These are phyloP conservation scores for Phalanger gymnotis DNA, from an alignment of 2,797 vertebrate genomes.

Conservation along the genomic window DNA sequence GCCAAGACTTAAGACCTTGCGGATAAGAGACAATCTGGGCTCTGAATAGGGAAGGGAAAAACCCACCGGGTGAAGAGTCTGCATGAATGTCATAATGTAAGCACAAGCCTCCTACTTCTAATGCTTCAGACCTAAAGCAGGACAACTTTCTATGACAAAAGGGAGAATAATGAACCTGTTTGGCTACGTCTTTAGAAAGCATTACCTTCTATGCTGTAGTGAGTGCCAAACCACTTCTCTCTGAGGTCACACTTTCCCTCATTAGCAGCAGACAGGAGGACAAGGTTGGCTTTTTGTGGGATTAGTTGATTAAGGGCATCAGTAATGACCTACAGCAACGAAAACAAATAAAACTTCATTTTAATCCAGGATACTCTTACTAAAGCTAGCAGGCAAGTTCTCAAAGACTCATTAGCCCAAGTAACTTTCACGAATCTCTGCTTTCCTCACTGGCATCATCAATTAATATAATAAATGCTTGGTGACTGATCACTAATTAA, in stretches of 20 bases:
- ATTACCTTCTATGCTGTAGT: slow-evolving; percentile 92
- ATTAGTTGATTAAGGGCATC: slow-evolving; percentile 88
- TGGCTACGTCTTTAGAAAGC: background rate
- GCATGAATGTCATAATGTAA: background rate
- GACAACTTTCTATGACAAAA: background rate
- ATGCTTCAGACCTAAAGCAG: background rate
- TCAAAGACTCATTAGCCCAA: background rate
- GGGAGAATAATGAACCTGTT: background rate
- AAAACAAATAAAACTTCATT: slow-evolving; percentile 49
- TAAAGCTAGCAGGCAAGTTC: slow-evolving; percentile 44
- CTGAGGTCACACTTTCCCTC: slow-evolving; percentile 90
- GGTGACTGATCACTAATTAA: background rate
- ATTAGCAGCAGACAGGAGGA: slow-evolving; percentile 94
- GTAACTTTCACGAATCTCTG: background rate
- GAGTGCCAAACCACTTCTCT: slow-evolving; percentile 96
- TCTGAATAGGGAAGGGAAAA: background rate
- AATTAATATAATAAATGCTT: background rate
- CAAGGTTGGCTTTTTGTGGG: slow-evolving; percentile 91
- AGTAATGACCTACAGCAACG: slow-evolving; percentile 89
- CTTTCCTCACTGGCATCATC: background rate
- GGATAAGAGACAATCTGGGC: background rate
- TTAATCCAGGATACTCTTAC: slow-evolving; percentile 36
- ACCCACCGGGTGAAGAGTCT: background rate
- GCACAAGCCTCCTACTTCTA: background rate
- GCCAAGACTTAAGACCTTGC: background rate